Evolutionary conservation across 2,797 vertebrate genomes (phyloP).

Genomic region (Coregonus sp.): DNA sequence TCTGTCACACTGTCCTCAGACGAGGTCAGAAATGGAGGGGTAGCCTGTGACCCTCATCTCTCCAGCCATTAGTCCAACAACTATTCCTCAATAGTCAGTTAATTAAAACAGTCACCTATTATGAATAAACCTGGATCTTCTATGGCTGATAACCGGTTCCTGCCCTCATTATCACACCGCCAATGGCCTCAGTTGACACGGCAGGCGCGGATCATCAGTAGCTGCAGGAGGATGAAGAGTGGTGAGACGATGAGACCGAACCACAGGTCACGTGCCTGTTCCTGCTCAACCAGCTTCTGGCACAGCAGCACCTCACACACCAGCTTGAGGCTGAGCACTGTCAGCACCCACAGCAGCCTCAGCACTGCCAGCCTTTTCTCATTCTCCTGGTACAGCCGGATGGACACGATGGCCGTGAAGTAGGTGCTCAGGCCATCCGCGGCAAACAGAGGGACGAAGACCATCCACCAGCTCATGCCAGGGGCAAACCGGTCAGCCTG

Average conservation of each 20-base stretch:
- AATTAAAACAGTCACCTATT: background rate
- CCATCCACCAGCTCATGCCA: conserved; percentile 89
- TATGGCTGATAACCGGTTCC: conserved; percentile 33
- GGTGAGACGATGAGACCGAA: conserved; percentile 94
- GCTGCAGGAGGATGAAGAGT: conserved; percentile 93
- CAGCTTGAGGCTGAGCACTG: conserved; percentile 96
- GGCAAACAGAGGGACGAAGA: conserved; percentile 90
- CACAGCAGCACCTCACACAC: conserved; percentile 97
- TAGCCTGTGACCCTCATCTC: conserved; percentile 18
- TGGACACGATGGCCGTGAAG: conserved; percentile 96
- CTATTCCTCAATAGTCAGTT: background rate
- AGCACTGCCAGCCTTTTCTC: conserved; percentile 94
- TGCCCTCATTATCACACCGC: background rate
- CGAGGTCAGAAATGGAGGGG: background rate
- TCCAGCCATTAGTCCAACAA: background rate
- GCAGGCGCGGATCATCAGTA: conserved; percentile 97
- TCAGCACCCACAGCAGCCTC: conserved; percentile 96
- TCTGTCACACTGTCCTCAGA: background rate
- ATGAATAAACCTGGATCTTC: conserved; percentile 43
- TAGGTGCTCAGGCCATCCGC: conserved; percentile 98
- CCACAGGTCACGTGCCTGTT: conserved; percentile 86
- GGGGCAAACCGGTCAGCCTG: conserved; percentile 78
- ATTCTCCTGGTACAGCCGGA: conserved; percentile 96
- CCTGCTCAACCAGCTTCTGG: conserved; percentile 91
- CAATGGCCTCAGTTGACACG: conserved; percentile 83